Conservation (phyloP, 2,888 invertebrate species). For the Odontocerum albicorne region DNA sequence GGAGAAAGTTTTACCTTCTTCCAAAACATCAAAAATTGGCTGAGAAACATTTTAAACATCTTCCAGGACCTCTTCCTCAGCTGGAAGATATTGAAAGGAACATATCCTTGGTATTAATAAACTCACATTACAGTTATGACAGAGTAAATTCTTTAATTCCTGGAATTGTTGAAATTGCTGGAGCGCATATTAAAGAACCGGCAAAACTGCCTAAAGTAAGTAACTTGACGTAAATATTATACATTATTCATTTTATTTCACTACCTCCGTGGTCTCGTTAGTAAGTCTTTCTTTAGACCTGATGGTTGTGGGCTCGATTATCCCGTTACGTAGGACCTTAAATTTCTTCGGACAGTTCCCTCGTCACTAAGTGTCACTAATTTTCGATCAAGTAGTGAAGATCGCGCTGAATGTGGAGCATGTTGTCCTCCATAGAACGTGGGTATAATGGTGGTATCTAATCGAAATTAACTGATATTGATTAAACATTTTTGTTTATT, state of each 20-base stretch:
- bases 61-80: slow-evolving; percentile 47
- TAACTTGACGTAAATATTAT: slow-evolving; percentile 6
- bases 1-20: slow-evolving; percentile 50
- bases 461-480: too few species aligned
- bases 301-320: too few species aligned
- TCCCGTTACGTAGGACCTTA: too few species aligned
- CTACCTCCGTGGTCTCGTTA: too few species aligned
- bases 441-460: too few species aligned
- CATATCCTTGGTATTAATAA: slow-evolving; percentile 50
- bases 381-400: too few species aligned
- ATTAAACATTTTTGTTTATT: too few species aligned
- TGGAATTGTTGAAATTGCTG: slow-evolving; percentile 60
- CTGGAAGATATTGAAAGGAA: slow-evolving; percentile 49
- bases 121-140: slow-evolving; percentile 56
- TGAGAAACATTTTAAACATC: slow-evolving; percentile 46
- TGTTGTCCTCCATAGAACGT: too few species aligned
- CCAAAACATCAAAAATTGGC: slow-evolving; percentile 47
- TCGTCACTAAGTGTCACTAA: too few species aligned
- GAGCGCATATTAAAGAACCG: slow-evolving; percentile 52
- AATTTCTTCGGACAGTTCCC: too few species aligned
- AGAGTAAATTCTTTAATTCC: slow-evolving; percentile 54
- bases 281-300: too few species aligned
- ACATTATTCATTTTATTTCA: background rate
- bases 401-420: too few species aligned
- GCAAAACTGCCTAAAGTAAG: slow-evolving; percentile 44